Percentiles rank a stretch among this genome's conserved stretches.
These are phyloP conservation scores for Caenorhabditis latens DNA, from an alignment of 1,140 invertebrate genomes.

Conservation along the genomic window DNA sequence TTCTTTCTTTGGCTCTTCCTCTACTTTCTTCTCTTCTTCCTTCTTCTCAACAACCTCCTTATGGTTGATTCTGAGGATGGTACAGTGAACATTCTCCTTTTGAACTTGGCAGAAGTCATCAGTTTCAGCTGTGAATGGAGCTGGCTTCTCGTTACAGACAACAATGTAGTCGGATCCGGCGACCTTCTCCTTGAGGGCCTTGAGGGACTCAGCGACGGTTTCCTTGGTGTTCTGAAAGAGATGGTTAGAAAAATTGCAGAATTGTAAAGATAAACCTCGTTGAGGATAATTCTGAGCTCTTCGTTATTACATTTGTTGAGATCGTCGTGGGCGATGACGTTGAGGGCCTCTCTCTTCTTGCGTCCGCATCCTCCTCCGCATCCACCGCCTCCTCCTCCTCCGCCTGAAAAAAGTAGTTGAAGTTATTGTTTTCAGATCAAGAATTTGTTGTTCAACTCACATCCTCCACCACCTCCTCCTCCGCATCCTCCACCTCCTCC, in stretches of 20 bases:
- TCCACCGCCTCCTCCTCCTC: conserved; percentile 47
- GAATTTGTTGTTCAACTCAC: neutral
- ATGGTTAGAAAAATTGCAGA: neutral
- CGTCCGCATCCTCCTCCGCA: conserved; percentile 53
- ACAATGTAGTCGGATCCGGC: conserved; percentile 57
- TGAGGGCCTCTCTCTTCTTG: conserved; percentile 62
- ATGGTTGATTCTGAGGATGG: conserved; percentile 54
- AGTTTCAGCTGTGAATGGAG: conserved; percentile 57
- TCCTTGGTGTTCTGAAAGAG: conserved; percentile 60
- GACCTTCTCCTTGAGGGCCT: conserved; percentile 54
- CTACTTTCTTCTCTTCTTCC: conserved; percentile 55
- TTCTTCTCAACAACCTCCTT: conserved; percentile 57
- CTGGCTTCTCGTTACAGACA: conserved; percentile 61
- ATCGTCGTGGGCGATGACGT: conserved; percentile 50
- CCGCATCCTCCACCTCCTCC: conserved; percentile 19
- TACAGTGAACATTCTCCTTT: conserved; percentile 56
- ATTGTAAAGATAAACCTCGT: neutral
- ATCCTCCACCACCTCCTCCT: neutral
- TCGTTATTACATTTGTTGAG: conserved; percentile 61
- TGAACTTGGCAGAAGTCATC: conserved; percentile 61
- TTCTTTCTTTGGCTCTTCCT: conserved; percentile 7
- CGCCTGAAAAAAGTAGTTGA: neutral
- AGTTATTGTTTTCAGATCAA: neutral
- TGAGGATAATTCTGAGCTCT: conserved; percentile 54
- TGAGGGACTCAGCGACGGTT: conserved; percentile 48